Percentiles rank a stretch among this genome's conserved stretches.
phyloP scores from a whole-genome alignment of 2,888 invertebrate species.

The Brassicogethes aeneus region DNA sequence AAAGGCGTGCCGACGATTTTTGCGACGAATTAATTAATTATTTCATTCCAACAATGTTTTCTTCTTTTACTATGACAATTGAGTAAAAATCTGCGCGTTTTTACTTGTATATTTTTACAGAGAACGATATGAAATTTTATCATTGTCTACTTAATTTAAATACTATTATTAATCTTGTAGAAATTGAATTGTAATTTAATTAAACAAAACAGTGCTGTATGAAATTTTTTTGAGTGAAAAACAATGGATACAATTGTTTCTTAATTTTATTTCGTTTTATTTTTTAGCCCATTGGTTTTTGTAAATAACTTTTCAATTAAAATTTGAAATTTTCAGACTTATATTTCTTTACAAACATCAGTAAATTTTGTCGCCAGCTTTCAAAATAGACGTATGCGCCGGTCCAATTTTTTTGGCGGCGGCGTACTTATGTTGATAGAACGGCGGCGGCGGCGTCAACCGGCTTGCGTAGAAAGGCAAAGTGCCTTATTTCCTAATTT shows the following conservation, averaged over 20 bases:
- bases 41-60: slow-evolving; percentile 32
- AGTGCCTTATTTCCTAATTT: too few relatives aligned
- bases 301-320: not conserved
- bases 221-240: slow-evolving; percentile 38
- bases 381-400: too few relatives aligned
- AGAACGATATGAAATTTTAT: slow-evolving; percentile 27
- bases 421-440: too few relatives aligned
- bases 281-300: slow-evolving; percentile 10
- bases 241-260: slow-evolving; percentile 42
- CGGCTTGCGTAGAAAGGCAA: too few relatives aligned
- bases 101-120: slow-evolving; percentile 35
- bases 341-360: too few relatives aligned
- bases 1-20: too few relatives aligned
- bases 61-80: slow-evolving; percentile 16
- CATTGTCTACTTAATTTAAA: slow-evolving; percentile 29
- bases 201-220: slow-evolving; percentile 33
- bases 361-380: too few relatives aligned
- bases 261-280: slow-evolving; percentile 34
- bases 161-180: slow-evolving; percentile 30
- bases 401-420: too few relatives aligned
- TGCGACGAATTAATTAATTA: too few relatives aligned
- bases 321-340: not conserved
- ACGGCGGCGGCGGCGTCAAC: too few relatives aligned
- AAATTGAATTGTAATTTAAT: slow-evolving; percentile 33
- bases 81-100: slow-evolving; percentile 19